These are phyloP conservation scores for Peucedramus taeniatus DNA, from an alignment of 2,113 vertebrate genomes.

Conservation along the genomic window DNA sequence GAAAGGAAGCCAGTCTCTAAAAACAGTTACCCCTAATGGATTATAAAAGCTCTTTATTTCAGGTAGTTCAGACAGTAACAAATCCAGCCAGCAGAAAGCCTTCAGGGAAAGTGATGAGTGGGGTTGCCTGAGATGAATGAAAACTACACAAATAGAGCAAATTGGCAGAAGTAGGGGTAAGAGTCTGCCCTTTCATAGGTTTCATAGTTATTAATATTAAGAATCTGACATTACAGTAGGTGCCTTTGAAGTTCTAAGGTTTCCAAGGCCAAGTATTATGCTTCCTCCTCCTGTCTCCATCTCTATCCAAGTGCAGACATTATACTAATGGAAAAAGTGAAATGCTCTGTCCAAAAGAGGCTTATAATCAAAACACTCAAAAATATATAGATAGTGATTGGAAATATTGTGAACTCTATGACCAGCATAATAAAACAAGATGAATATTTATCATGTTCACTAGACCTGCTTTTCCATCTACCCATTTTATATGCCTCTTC, in stretches of 20 bases:
- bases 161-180: not conserved
- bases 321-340: not conserved
- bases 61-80: not conserved
- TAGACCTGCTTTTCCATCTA: not conserved
- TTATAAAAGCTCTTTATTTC: not conserved
- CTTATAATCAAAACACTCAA: not conserved
- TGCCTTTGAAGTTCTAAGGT: not conserved
- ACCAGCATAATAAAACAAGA: not conserved
- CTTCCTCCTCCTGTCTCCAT: not conserved
- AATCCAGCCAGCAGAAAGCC: not conserved
- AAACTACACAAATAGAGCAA: not conserved
- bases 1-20: not conserved
- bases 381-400: not conserved
- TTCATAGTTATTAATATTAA: not conserved
- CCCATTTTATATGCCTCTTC: not conserved
- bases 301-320: not conserved
- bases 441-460: not conserved
- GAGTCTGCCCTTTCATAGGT: not conserved
- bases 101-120: not conserved
- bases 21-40: not conserved
- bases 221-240: not conserved
- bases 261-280: not conserved
- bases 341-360: not conserved
- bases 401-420: not conserved
- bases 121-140: not conserved